Evolutionary conservation across 2,888 invertebrate species (phyloP).

Genomic region (Drosophila kokeensis): DNA sequence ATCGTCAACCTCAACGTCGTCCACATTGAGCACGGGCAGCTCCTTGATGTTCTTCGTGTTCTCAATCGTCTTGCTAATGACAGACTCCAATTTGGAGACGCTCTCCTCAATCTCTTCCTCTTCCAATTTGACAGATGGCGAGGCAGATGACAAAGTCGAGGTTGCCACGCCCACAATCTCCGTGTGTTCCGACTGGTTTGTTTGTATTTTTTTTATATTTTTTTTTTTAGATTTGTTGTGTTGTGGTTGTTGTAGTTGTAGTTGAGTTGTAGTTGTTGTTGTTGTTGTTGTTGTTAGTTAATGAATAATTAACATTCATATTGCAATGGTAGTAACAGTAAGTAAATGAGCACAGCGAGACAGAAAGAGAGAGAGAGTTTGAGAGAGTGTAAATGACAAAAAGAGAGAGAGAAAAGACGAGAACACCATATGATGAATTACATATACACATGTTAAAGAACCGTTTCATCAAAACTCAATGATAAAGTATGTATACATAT

Average conservation of each 20-base stretch:
- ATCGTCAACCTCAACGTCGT: constrained; percentile 61
- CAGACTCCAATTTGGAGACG: constrained; percentile 84
- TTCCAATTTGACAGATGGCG: constrained; percentile 58
- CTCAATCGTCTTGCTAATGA: constrained; percentile 85
- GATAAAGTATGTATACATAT: constrained; percentile 21
- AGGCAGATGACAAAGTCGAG: constrained; percentile 18
- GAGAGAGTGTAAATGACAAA: constrained; percentile 62
- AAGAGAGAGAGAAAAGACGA: constrained; percentile 71
- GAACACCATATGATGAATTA: constrained; percentile 78
- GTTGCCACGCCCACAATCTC: constrained; percentile 23
- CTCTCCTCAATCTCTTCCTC: constrained; percentile 84
- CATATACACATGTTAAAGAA: constrained; percentile 61
- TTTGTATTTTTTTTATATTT: not conserved
- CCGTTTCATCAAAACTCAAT: constrained; percentile 38
- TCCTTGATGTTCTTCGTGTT: constrained; percentile 85
- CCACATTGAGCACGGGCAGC: constrained; percentile 69
- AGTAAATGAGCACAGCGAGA: constrained; percentile 62
- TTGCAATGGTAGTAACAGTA: constrained; percentile 56
- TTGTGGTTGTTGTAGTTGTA: not conserved
- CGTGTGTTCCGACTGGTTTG: constrained; percentile 47
- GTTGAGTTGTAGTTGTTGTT: constrained; percentile 31
- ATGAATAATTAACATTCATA: constrained; percentile 51
- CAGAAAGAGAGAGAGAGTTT: constrained; percentile 35
- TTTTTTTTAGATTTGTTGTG: constrained; percentile 16
- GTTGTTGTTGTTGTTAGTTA: constrained; percentile 45